A percentile compares a stretch with the other conserved stretches of the same genome.
phyloP scores from a whole-genome alignment of 2,888 invertebrate species.

The Drosophila dives region DNA sequence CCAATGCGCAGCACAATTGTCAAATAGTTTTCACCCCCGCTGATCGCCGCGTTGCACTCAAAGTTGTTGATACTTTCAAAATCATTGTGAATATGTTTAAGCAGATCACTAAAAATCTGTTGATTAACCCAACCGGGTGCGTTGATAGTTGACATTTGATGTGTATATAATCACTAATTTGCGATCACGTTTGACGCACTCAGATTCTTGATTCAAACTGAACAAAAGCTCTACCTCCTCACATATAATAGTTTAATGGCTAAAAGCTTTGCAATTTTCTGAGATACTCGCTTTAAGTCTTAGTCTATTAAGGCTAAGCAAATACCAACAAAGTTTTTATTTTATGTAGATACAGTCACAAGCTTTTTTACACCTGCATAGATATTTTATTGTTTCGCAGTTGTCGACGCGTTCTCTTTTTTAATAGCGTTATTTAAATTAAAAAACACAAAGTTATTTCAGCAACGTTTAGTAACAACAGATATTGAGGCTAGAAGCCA shows the following conservation, averaged over 20 bases:
- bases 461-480: background rate
- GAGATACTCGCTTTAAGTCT: background rate
- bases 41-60: slow-evolving; percentile 59
- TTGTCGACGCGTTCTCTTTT: background rate
- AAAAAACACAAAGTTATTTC: background rate
- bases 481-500: background rate
- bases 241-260: background rate
- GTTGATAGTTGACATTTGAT: slow-evolving; percentile 34
- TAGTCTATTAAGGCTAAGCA: background rate
- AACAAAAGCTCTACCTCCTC: slow-evolving; percentile 34
- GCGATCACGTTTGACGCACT: slow-evolving; percentile 11
- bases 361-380: background rate
- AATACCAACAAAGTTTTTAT: background rate
- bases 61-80: slow-evolving; percentile 64
- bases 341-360: background rate
- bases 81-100: slow-evolving; percentile 47
- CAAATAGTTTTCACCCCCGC: slow-evolving; percentile 79
- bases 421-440: background rate
- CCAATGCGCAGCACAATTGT: slow-evolving; percentile 73
- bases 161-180: background rate
- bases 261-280: slow-evolving; percentile 32
- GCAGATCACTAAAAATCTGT: slow-evolving; percentile 58
- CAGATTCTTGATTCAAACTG: slow-evolving; percentile 29
- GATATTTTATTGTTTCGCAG: background rate
- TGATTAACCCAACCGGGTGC: slow-evolving; percentile 70